Conservation (phyloP, 2,113 vertebrate species). For the Chamaea fasciata region DNA sequence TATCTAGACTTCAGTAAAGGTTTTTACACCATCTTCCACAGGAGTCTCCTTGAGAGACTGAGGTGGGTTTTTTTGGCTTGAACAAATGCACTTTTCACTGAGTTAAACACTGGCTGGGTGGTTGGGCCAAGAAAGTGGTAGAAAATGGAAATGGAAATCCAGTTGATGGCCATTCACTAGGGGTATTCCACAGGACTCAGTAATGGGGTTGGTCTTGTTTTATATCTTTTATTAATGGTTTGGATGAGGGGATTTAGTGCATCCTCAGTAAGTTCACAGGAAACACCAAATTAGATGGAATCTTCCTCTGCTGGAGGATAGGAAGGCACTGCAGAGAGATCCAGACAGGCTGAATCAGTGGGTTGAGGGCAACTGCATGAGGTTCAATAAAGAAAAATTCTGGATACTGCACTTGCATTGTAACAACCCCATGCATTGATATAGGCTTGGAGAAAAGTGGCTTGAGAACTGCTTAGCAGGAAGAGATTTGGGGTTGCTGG, state of each 20-base stretch:
- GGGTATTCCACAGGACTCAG: neutral
- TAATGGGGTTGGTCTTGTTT: neutral
- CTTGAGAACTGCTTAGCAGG: neutral
- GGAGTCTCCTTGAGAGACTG: neutral
- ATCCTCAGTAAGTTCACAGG: neutral
- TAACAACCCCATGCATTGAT: accelerated
- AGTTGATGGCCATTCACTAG: neutral
- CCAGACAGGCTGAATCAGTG: neutral
- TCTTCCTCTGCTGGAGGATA: neutral
- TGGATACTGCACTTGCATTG: neutral
- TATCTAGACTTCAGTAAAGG: neutral
- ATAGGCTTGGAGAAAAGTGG: neutral
- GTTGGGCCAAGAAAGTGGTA: neutral
- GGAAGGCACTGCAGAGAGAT: neutral
- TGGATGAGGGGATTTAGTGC: no score
- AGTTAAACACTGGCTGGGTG: neutral
- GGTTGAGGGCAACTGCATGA: neutral
- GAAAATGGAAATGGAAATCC: neutral
- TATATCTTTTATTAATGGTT: neutral
- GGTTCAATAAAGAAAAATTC: neutral
- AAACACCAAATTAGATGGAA: neutral
- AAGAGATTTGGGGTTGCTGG: neutral
- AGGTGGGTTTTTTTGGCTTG: neutral
- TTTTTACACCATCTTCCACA: neutral
- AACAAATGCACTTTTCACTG: neutral